Evolutionary conservation across 1,140 invertebrate genomes (phyloP), one percentile per base, ranked within the genome.

Genomic region (Spodoptera litura): DNA sequence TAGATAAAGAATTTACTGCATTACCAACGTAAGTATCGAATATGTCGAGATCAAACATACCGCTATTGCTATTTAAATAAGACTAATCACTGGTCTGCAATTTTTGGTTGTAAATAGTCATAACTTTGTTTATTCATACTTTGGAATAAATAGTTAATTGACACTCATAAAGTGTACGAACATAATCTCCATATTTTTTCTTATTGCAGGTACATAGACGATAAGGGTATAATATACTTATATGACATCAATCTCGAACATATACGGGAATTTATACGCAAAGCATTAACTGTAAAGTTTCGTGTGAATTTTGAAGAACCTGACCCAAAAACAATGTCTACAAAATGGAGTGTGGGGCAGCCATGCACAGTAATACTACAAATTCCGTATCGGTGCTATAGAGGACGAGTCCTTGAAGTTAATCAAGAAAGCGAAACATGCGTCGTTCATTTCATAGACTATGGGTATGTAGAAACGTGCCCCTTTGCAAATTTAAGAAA

Each of bases 361-460:
- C 91, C 96, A 0, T 97, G 97, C 80, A 91, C 97, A 13, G 96
- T 95, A 0, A 95, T 20, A 0, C 20, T 20, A 88, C 95, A 95
- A 81, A 12, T 94, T 4, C 96, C 97, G 84, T 91, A 95, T 3
- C 91, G 92, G 10, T 96, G 96, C 93, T 97, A 97, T 84, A 94
- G 96, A 74, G 96, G 95, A 20, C 83, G 91, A 71, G 94, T 97
- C 9, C 38, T 93, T 20, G 87, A 94, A 61, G 91, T 94, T 6
- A 87, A 90, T 25, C 81, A 91, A 0, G 89, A 90, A 58, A 71
- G 87, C 10, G 87, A 89, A 3, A 87, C 87, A 13, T 91, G 96
- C 73, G 81, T 91, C 4, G 95, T 97, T 2, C 86, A 94, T 74
- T 97, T 96, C 82, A 89, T 97, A 2, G 96, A 97, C 85, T 97